A percentile compares a stretch with the other conserved stretches of the same genome.
Conservation (phyloP, 2,797 vertebrate species). For the Paramormyrops hopkinsi region DNA sequence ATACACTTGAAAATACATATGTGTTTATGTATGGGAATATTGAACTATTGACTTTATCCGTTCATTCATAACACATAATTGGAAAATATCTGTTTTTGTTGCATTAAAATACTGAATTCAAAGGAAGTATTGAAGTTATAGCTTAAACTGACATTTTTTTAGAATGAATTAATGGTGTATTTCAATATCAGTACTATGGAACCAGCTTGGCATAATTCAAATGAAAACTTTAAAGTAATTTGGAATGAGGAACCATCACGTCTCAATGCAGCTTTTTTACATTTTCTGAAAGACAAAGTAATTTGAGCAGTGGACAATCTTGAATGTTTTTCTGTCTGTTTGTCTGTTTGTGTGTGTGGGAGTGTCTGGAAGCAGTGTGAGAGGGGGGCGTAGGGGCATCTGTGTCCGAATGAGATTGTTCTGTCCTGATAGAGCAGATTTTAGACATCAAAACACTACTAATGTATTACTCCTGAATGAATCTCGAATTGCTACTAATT, state of each 20-base stretch:
- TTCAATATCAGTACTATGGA: not conserved
- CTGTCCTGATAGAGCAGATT: constrained; percentile 2
- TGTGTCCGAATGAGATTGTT: not conserved
- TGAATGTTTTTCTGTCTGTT: constrained; percentile 8
- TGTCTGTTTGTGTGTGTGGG: not conserved
- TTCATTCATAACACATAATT: not conserved
- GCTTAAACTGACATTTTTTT: not conserved
- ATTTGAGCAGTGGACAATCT: not conserved
- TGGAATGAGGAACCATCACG: not conserved
- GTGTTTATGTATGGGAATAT: not conserved
- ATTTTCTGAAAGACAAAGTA: not conserved
- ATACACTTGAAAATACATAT: not conserved
- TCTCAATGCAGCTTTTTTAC: not conserved
- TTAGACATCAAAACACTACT: not conserved
- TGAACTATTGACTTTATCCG: not conserved
- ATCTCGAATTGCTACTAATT: not conserved
- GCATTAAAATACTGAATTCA: not conserved
- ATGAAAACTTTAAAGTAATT: not conserved
- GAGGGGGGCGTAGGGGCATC: constrained; percentile 7
- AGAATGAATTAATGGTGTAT: not conserved
- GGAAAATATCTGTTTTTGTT: not conserved
- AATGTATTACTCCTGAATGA: not conserved
- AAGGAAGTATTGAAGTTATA: not conserved
- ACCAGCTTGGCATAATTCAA: not conserved
- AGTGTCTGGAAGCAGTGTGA: constrained; percentile 14